Conservation (phyloP, 23 tunicate species). For the Halocynthia aurantium region DNA sequence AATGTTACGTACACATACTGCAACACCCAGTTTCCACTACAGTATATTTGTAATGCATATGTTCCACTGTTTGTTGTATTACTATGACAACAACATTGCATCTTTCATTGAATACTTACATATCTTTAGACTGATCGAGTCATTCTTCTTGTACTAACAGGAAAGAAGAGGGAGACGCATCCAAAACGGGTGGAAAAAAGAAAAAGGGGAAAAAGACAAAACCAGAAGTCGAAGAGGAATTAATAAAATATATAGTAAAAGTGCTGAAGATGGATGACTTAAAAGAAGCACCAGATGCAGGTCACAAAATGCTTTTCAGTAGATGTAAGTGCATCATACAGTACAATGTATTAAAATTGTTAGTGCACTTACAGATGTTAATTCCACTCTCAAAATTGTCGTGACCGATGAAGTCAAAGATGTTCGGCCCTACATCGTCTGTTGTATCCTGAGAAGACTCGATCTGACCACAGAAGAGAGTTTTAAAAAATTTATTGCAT, state of each 20-base stretch:
- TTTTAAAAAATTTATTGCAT: constrained; percentile 53
- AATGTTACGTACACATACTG: no score
- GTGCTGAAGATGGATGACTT: constrained; percentile 1
- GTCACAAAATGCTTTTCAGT: background rate
- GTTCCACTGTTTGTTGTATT: no score
- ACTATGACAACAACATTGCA: no score
- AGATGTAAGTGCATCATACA: background rate
- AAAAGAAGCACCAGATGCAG: background rate
- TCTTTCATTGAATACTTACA: no score
- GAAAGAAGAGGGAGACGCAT: background rate
- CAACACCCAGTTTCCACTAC: no score
- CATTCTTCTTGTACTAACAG: no score
- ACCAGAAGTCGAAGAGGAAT: background rate
- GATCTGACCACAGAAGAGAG: constrained; percentile 25
- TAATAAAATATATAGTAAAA: constrained; percentile 1
- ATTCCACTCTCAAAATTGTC: constrained; percentile 22
- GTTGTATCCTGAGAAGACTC: constrained; percentile 52
- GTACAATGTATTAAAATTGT: background rate
- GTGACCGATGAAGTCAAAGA: constrained; percentile 54
- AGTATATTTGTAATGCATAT: no score
- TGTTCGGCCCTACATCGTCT: constrained; percentile 77
- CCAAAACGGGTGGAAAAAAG: constrained; percentile 1
- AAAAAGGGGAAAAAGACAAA: constrained; percentile 12
- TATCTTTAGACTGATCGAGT: no score
- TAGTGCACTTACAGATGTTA: background rate